Percentiles rank a stretch among this genome's conserved stretches.
Conservation (phyloP, 2,113 vertebrate species). For the Lamprotornis superbus region DNA sequence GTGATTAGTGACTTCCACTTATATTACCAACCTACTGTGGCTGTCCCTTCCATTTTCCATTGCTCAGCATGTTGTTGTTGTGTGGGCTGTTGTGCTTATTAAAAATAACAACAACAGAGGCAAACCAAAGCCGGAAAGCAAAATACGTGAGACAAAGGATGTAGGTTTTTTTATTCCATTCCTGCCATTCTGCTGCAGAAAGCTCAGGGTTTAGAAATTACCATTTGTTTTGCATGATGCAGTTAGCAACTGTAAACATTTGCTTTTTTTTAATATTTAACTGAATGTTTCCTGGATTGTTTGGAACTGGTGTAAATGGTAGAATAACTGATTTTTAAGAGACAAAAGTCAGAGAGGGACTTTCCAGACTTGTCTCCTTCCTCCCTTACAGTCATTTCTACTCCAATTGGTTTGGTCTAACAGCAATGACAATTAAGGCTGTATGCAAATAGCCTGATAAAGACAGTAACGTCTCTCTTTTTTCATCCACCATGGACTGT, state of each 20-base stretch:
- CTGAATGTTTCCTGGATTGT: conserved; percentile 45
- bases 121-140: not conserved
- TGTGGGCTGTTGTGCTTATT: not conserved
- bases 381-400: conserved; percentile 72
- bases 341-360: conserved; percentile 51
- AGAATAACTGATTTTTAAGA: conserved; percentile 54
- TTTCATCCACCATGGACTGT: conserved; percentile 6
- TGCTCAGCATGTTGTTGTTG: conserved; percentile 24
- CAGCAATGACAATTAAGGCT: conserved; percentile 59
- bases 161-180: not conserved
- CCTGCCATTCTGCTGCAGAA: not conserved
- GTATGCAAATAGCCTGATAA: conserved; percentile 63
- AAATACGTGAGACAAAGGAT: not conserved
- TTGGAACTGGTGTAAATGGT: conserved; percentile 8
- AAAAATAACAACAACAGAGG: conserved; percentile 4
- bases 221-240: conserved; percentile 30
- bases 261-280: conserved; percentile 21
- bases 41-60: not conserved
- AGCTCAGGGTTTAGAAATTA: conserved; percentile 18
- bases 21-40: not conserved
- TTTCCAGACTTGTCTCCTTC: conserved; percentile 64
- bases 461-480: conserved; percentile 51
- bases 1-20: conserved; percentile 17
- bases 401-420: conserved; percentile 61
- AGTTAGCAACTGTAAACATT: conserved; percentile 49